Base-by-base conservation (phyloP, 1,140 invertebrate genomes). In the Leptestheria dahalacensis region DNA sequence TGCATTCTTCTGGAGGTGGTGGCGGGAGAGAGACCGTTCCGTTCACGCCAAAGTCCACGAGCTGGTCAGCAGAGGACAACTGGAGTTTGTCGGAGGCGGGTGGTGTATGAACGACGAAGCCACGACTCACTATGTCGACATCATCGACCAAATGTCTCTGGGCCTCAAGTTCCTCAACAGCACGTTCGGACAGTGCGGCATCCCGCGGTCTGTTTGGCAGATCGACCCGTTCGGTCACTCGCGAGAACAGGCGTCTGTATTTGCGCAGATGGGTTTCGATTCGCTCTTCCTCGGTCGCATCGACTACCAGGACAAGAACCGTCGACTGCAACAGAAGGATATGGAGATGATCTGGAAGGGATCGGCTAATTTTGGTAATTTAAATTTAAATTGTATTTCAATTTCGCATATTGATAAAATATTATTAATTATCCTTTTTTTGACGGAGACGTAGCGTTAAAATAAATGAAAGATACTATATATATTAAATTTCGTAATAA, bases 151-250 rank as follows among this genome's bases (percentile, higher is more conserved):
- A 63, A 77, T 76, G 65, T 70, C 74, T 2, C 64, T 72, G 1
- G 76, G 76, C 11, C 69, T 75, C 59, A 64, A 71, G 50, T 72
- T 72, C 52, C 69, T 85, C 0, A 74, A 79, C 58, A 77, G 83
- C 55, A 81, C 79, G 9, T 78, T 86, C 66, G 84, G 84, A 0
- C 73, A 77, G 24, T 78, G 75, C 67, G 83, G 77, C 0, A 69
- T 76, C 52, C 84, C 84, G 0, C 78, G 75, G 65, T 75, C 83
- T 1, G 83, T 77, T 0, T 87, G 84, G 84, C 84, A 86, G 68
- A 84, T 86, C 50, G 80, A 82, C 71, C 82, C 84, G 2, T 87
- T 86, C 66, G 85, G 85, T 4, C 85, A 88, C 67, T 80, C 82
- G 1, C 68, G 79, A 48, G 84, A 86, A 67, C 76, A 78, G 69